phyloP scores from a whole-genome alignment of 2,888 invertebrate genomes.

The Ophion slaviceki region DNA sequence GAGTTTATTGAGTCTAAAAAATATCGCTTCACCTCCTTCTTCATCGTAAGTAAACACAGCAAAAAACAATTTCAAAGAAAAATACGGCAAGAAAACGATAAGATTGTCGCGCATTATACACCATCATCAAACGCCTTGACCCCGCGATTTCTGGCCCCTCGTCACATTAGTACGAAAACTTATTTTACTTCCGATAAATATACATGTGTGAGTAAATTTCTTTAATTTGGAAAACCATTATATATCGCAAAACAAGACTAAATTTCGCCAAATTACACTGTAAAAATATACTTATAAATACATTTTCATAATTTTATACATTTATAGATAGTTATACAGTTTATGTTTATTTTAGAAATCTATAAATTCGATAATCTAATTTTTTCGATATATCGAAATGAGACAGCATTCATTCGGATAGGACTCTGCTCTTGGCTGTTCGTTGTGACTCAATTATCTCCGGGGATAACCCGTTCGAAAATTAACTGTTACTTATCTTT shows the following conservation, averaged over 20 bases:
- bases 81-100: slow-evolving; percentile 29
- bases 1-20: slow-evolving; percentile 53
- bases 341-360: too few species aligned
- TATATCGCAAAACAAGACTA: too few species aligned
- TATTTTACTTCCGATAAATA: not conserved
- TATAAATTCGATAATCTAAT: too few species aligned
- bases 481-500: slow-evolving; percentile 4
- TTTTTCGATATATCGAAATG: too few species aligned
- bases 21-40: slow-evolving; percentile 29
- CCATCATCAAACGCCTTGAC: slow-evolving; percentile 60
- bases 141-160: slow-evolving; percentile 61
- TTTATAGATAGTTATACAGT: too few species aligned
- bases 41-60: slow-evolving; percentile 18
- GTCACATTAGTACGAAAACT: slow-evolving; percentile 6
- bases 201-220: not conserved
- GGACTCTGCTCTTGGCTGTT: too few species aligned
- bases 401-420: too few species aligned
- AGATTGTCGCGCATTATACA: slow-evolving; percentile 63
- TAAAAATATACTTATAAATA: too few species aligned
- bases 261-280: too few species aligned
- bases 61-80: not conserved
- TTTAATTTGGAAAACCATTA: not conserved
- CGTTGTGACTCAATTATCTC: slow-evolving; percentile 8
- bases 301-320: too few species aligned
- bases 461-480: slow-evolving; percentile 6